A percentile compares a stretch with the other conserved stretches of the same genome.
Conservation (phyloP, 2,888 invertebrate genomes). For the Scaptomyza flava region DNA sequence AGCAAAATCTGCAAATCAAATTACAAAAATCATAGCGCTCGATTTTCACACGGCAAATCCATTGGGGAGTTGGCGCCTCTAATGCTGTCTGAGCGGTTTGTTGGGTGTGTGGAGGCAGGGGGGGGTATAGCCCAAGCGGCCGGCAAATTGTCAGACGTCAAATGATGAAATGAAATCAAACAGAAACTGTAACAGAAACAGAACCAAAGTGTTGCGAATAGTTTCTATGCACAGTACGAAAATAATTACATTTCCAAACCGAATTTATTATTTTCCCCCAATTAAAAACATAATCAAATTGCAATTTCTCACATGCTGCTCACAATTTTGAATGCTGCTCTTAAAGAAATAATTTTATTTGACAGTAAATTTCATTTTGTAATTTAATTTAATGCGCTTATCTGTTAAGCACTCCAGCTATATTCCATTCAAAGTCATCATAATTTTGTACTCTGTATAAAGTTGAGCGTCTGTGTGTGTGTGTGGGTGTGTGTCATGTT, state of each 20-base stretch:
- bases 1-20: slow-evolving; percentile 79
- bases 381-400: neutral
- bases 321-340: neutral
- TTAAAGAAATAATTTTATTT: neutral
- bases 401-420: neutral
- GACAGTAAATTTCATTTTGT: too few relatives aligned
- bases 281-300: neutral
- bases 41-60: slow-evolving; percentile 76
- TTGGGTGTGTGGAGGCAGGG: neutral
- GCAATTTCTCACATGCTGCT: too few relatives aligned
- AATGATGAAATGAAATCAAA: slow-evolving; percentile 79
- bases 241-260: neutral
- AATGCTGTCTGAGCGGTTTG: neutral
- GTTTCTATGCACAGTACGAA: slow-evolving; percentile 1
- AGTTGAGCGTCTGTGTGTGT: neutral
- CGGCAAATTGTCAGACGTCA: slow-evolving; percentile 79
- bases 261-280: neutral
- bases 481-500: slow-evolving; percentile 5
- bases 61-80: slow-evolving; percentile 49
- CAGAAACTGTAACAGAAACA: slow-evolving; percentile 65
- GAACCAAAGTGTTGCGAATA: slow-evolving; percentile 15
- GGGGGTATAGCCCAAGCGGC: slow-evolving; percentile 59
- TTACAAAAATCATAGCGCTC: slow-evolving; percentile 78
- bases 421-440: neutral
- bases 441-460: slow-evolving; percentile 1